Base-by-base conservation (phyloP, 2,888 invertebrate species). In the Cylindroiulus punctatus region DNA sequence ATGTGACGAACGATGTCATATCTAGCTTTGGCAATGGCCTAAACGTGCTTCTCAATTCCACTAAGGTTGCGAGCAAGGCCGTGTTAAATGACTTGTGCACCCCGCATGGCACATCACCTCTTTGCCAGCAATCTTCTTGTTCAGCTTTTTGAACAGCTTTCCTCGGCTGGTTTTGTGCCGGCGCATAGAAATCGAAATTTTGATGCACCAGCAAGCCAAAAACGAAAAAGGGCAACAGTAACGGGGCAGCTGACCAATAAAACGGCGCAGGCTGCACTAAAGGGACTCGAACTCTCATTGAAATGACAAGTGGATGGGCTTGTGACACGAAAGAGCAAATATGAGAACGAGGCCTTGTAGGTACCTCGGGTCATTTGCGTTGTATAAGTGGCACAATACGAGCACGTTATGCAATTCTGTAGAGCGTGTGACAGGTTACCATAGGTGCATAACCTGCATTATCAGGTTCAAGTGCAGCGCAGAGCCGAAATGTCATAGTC, bases 41-140 rank as follows among this genome's bases (percentile, higher is more conserved):
- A 30, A 76, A 76, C 76, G 76, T 76, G 76, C 76, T 30, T 76
- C 76, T 76, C 26, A 76, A 76, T 76, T 76, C 76, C 76, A 14
- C 76, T 76, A 76, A 30, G 76, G 76, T 76, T 76, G 76, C 30
- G 17, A 76, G 30, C 76, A 76, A 76, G 76, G 76, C 76, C 76
- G 12, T 76, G 76, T 76, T 76, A 26, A 76, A 76, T 76, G 76
- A 76, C 76, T 76, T 76, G 76, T 76, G 76, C 76, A 76, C 76
- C 76, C 76, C 76, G 76, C 76, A 76, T 76, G 76, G 76, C 76
- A 26, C 30, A 76, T 76, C 76, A 76, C 14, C 76, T 76, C 76
- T 17, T 30, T 76, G 30, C 3, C 2, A 30, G 76, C 76, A 30
- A 76, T 76, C 22, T 76, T 65, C 76, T 76, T 30, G 30, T 30